A percentile compares a stretch with the other conserved stretches of the same genome.
phyloP scores from a whole-genome alignment of 2,113 vertebrate species.

The Actinemys pallida region DNA sequence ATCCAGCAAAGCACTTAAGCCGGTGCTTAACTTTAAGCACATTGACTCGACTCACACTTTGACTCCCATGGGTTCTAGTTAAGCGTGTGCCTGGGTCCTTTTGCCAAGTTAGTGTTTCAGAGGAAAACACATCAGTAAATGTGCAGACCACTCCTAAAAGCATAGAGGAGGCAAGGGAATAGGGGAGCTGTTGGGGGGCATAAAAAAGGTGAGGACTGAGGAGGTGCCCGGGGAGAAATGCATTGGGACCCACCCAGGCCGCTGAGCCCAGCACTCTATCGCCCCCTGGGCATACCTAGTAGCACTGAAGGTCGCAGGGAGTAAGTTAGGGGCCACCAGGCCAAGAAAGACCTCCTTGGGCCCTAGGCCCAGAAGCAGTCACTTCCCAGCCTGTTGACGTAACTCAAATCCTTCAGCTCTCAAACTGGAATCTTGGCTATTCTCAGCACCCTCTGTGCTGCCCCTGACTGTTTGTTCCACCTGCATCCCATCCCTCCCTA shows the following conservation, averaged over 20 bases:
- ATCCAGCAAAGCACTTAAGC: fast-evolving
- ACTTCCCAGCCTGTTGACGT: neutral
- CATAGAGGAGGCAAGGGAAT: neutral
- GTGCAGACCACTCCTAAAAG: neutral
- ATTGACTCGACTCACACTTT: neutral
- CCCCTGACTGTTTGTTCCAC: neutral
- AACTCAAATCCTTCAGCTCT: neutral
- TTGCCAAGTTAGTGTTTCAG: neutral
- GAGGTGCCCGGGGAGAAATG: neutral
- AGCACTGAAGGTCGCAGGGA: neutral
- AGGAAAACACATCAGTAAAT: neutral
- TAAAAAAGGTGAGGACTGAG: neutral
- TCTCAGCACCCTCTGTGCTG: neutral
- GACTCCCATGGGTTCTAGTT: neutral
- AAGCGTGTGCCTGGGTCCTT: neutral
- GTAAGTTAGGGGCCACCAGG: neutral
- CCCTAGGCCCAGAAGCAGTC: too few relatives aligned
- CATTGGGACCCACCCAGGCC: too few relatives aligned
- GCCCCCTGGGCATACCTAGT: neutral
- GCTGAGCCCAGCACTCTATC: neutral
- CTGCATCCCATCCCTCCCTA: neutral
- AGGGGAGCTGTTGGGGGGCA: neutral
- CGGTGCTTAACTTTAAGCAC: neutral
- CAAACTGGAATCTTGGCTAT: neutral
- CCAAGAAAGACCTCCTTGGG: neutral